Conservation (phyloP, 2,888 invertebrate genomes). For the Brachypterus glaber region DNA sequence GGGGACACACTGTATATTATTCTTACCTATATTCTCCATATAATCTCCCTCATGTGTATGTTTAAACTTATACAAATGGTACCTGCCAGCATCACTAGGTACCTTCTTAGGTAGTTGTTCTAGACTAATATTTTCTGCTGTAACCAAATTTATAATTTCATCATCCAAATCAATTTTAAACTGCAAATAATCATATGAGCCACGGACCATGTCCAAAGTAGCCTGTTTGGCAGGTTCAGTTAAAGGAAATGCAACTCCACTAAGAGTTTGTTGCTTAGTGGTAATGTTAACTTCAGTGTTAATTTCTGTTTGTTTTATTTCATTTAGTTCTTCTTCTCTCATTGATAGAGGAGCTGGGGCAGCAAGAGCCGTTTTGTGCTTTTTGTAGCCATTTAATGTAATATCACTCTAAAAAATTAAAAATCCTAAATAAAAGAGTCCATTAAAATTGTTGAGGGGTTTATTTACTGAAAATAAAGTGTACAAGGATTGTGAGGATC, state of each 20-base stretch:
- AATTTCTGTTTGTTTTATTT: slow-evolving; percentile 61
- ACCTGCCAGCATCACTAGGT: slow-evolving; percentile 78
- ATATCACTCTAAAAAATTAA: slow-evolving; percentile 58
- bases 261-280: slow-evolving; percentile 79
- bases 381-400: slow-evolving; percentile 69
- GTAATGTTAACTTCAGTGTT: slow-evolving; percentile 69
- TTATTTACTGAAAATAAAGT: no score
- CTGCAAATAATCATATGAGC: slow-evolving; percentile 81
- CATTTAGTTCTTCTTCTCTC: slow-evolving; percentile 76
- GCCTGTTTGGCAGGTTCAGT: slow-evolving; percentile 70
- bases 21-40: slow-evolving; percentile 69
- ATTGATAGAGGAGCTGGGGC: slow-evolving; percentile 86
- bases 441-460: no score
- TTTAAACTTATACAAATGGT: slow-evolving; percentile 84
- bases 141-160: slow-evolving; percentile 78
- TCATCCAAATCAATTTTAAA: slow-evolving; percentile 73
- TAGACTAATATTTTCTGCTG: slow-evolving; percentile 58
- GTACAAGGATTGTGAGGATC: no score
- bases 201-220: slow-evolving; percentile 61
- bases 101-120: slow-evolving; percentile 66
- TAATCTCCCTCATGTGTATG: slow-evolving; percentile 92
- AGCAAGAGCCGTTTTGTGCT: slow-evolving; percentile 63
- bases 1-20: slow-evolving; percentile 1
- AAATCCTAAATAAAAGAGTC: background rate
- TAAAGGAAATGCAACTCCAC: slow-evolving; percentile 85